phyloP scores from a whole-genome alignment of 1,140 invertebrate genomes.

The Neodiprion lecontei region DNA sequence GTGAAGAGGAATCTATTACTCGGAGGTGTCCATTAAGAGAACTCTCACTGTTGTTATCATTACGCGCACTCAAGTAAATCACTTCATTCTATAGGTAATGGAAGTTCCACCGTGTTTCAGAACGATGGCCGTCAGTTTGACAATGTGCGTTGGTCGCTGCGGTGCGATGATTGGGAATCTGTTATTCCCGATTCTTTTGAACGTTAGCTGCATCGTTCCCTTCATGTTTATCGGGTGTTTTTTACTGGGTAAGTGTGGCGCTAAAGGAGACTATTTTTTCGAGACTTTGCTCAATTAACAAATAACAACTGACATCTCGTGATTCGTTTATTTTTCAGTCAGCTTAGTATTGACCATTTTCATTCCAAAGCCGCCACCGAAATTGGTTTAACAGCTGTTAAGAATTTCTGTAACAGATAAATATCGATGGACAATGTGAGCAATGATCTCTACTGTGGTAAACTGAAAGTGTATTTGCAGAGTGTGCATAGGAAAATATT shows the following conservation, averaged over 20 bases:
- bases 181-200: slow-evolving; percentile 59
- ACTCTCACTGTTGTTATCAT: too few relatives aligned
- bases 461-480: too few relatives aligned
- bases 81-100: too few relatives aligned
- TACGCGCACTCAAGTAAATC: too few relatives aligned
- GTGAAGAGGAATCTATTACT: too few relatives aligned
- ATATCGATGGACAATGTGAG: neutral
- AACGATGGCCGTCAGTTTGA: slow-evolving; percentile 61
- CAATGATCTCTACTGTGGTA: neutral
- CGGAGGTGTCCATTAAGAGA: too few relatives aligned
- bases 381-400: neutral
- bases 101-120: slow-evolving; percentile 39
- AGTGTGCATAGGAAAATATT: too few relatives aligned
- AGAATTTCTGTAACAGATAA: neutral
- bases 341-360: slow-evolving; percentile 41
- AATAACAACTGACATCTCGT: too few relatives aligned
- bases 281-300: too few relatives aligned
- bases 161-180: slow-evolving; percentile 61
- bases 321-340: slow-evolving; percentile 33
- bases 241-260: slow-evolving; percentile 52
- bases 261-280: too few relatives aligned
- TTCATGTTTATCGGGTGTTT: slow-evolving; percentile 52
- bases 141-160: slow-evolving; percentile 60
- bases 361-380: slow-evolving; percentile 33
- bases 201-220: slow-evolving; percentile 53